Conservation (phyloP, 2,113 vertebrate species). For the Leptodactylus fuscus region DNA sequence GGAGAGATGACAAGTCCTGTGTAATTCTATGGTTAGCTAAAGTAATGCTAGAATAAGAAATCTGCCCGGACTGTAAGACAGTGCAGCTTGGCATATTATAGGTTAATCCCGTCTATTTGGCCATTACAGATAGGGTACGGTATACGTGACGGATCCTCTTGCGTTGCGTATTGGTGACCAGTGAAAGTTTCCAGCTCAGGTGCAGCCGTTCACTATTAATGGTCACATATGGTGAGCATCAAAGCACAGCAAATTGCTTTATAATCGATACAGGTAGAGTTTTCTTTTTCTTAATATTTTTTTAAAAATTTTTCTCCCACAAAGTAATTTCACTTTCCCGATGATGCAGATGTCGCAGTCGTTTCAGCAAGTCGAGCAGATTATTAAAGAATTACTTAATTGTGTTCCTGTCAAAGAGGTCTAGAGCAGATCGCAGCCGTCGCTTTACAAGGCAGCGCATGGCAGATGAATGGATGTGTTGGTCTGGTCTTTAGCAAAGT, state of each 20-base stretch:
- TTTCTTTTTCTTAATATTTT: conserved; percentile 14
- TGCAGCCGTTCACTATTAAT: conserved; percentile 50
- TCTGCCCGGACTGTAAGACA: too few relatives aligned
- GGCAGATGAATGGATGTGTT: conserved; percentile 45
- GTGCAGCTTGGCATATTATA: background rate
- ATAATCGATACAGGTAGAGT: conserved; percentile 49
- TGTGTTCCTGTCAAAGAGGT: conserved; percentile 38
- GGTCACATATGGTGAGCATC: conserved; percentile 42
- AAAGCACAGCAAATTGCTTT: conserved; percentile 29
- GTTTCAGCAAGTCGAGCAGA: conserved; percentile 21
- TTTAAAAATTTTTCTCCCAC: background rate
- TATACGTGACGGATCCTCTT: background rate
- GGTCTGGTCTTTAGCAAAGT: conserved; percentile 49
- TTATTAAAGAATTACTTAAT: conserved; percentile 52
- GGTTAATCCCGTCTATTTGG: background rate
- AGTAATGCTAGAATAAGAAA: too few relatives aligned
- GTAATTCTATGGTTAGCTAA: too few relatives aligned
- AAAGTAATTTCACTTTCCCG: conserved; percentile 10
- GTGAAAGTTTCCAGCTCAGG: conserved; percentile 50
- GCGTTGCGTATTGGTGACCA: conserved; percentile 27
- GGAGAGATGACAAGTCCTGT: too few relatives aligned
- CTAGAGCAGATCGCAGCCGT: conserved; percentile 42
- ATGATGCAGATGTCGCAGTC: conserved; percentile 20
- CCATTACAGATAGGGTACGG: too few relatives aligned
- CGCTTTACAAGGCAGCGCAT: conserved; percentile 39